Percentiles rank a stretch among this genome's conserved stretches.
Conservation (phyloP, 2,888 invertebrate genomes). For the Odontocolon sp. region DNA sequence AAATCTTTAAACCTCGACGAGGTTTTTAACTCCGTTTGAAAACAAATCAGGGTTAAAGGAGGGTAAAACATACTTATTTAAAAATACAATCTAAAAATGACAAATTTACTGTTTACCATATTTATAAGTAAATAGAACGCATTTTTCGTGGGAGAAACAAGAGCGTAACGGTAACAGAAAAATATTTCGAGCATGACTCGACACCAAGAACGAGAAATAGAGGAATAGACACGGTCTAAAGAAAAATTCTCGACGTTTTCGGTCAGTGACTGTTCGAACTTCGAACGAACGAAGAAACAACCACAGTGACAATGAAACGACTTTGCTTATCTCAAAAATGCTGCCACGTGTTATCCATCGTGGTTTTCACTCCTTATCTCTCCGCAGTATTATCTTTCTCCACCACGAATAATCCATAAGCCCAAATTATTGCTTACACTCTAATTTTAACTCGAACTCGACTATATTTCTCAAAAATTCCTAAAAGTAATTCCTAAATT, state of each 20-base stretch:
- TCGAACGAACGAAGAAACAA: conserved; percentile 13
- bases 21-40: too few relatives aligned
- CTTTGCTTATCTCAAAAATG: conserved; percentile 61
- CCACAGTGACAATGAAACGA: not conserved
- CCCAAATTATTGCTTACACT: too few relatives aligned
- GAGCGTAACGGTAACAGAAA: not conserved
- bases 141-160: not conserved
- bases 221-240: not conserved
- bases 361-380: conserved; percentile 54
- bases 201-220: not conserved
- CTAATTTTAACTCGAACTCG: not conserved
- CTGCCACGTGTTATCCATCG: conserved; percentile 62
- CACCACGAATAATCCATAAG: conserved; percentile 27
- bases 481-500: too few relatives aligned
- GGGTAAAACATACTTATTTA: too few relatives aligned
- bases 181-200: conserved; percentile 22
- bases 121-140: too few relatives aligned
- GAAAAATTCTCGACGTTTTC: conserved; percentile 8
- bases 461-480: not conserved
- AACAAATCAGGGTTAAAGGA: too few relatives aligned
- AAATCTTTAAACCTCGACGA: too few relatives aligned
- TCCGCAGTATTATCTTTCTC: conserved; percentile 31
- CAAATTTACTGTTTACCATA: too few relatives aligned
- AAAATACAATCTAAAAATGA: too few relatives aligned
- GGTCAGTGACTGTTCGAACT: conserved; percentile 17